Base-by-base conservation (phyloP, 2,888 invertebrate genomes). In the Caenorhabditis zanzibari region DNA sequence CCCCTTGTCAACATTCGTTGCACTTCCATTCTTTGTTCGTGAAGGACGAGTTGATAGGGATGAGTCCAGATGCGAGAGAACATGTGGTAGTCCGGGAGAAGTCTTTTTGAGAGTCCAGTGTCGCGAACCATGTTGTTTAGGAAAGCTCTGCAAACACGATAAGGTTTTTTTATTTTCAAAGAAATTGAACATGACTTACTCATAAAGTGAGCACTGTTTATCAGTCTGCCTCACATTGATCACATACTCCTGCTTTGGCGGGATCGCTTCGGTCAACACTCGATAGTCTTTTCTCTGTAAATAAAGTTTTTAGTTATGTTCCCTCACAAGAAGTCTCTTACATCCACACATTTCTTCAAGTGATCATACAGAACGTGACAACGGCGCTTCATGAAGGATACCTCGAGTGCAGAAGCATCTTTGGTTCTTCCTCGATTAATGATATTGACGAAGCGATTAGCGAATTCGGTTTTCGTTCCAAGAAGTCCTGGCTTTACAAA, bases 401-500 rank as follows among this genome's bases (percentile, higher is more conserved):
- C 97, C 92, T 98, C 98, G 76, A 69, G 22, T 10, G 95, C 95
- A 0, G 96, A 97, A 0, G 98, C 97, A 93, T 99, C 97, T 0
- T 96, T 96, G 93, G 96, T 96, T 93, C 98, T 97, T 0, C 99
- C 99, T 92, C 97, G 97, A 97, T 95, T 96, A 91, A 99, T 91
- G 41, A 89, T 98, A 94, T 98, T 97, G 58, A 96, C 96, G 93
- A 99, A 99, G 73, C 98, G 94, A 92, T 97, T 97, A 86, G 95
- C 94, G 92, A 98, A 99, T 93, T 99, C 98, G 91, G 96, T 96
- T 93, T 95, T 95, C 22, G 97, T 97, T 38, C 97, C 97, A 58
- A 99, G 94, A 6, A 99, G 94, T 93, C 95, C 97, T 0, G 98
- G 98, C 93, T 98, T 98, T 72, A 99, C 97, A 93, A 99, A 99